A percentile compares a stretch with the other conserved stretches of the same genome.
Evolutionary conservation across 2,797 vertebrate genomes (phyloP).

Genomic region (Xiphorhynchus erythropygius): DNA sequence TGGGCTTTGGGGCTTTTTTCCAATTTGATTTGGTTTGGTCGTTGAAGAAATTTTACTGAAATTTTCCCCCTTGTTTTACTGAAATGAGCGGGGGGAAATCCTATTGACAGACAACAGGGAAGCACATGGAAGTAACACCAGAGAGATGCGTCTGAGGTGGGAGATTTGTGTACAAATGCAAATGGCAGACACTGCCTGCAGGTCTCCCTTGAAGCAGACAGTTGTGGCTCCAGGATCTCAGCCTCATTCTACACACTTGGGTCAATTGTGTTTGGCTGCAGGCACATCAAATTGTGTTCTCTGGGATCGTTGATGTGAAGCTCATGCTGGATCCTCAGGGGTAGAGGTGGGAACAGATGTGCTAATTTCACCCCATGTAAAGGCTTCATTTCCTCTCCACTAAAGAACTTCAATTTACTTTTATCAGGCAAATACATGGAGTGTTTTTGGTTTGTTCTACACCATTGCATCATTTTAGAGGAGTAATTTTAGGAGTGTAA

Average conservation of each 20-base stretch:
- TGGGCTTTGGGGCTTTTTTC: background rate
- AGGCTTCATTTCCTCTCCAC: background rate
- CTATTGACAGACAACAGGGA: background rate
- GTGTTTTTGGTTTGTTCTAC: background rate
- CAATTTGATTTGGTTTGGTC: background rate
- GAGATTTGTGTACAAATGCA: background rate
- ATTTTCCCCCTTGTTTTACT: background rate
- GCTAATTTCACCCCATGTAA: background rate
- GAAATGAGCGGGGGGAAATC: fast-evolving
- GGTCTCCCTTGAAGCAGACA: background rate
- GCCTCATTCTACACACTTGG: background rate
- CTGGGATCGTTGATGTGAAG: background rate
- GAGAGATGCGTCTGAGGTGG: background rate
- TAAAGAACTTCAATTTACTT: background rate
- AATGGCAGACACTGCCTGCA: background rate
- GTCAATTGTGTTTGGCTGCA: background rate
- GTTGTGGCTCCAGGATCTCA: background rate
- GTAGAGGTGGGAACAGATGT: background rate
- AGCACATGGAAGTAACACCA: background rate
- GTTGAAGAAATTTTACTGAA: background rate
- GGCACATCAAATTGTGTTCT: background rate
- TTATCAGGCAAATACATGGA: background rate
- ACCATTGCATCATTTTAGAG: background rate
- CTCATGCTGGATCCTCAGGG: background rate
- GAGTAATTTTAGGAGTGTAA: background rate